A percentile compares a stretch with the other conserved stretches of the same genome.
phyloP scores from a whole-genome alignment of 2,113 vertebrate species.

The Tychaedon coryphoeus region DNA sequence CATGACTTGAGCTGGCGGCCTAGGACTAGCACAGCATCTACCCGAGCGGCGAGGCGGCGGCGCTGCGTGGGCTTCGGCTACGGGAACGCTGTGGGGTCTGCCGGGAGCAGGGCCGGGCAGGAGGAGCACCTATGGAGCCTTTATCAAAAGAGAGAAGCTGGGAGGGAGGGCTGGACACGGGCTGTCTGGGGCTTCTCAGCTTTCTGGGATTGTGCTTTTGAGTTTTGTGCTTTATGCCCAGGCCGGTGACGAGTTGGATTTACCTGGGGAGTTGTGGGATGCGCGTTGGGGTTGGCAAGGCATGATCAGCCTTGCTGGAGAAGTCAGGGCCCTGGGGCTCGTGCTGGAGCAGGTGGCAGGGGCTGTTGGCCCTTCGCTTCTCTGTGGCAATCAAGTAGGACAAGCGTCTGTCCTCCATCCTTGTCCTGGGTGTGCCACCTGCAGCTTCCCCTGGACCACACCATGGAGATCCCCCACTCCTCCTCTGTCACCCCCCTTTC shows the following conservation, averaged over 20 bases:
- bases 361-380: background rate
- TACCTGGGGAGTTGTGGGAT: background rate
- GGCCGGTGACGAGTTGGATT: background rate
- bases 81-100: background rate
- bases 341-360: slow-evolving; percentile 9
- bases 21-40: slow-evolving; percentile 61
- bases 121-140: slow-evolving; percentile 33
- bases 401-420: background rate
- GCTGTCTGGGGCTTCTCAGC: background rate
- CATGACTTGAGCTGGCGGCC: slow-evolving; percentile 19
- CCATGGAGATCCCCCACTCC: background rate
- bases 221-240: slow-evolving; percentile 55
- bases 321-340: background rate
- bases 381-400: background rate
- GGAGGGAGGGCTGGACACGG: background rate
- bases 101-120: background rate
- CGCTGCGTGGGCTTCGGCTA: slow-evolving; percentile 25
- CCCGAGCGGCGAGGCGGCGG: background rate
- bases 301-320: background rate
- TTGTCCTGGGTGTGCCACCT: background rate
- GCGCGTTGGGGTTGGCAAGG: background rate
- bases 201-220: slow-evolving; percentile 50
- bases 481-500: background rate
- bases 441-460: background rate
- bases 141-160: slow-evolving; percentile 48